Conservation (phyloP, 1,140 invertebrate species). For the Harlomillsia oculata region DNA sequence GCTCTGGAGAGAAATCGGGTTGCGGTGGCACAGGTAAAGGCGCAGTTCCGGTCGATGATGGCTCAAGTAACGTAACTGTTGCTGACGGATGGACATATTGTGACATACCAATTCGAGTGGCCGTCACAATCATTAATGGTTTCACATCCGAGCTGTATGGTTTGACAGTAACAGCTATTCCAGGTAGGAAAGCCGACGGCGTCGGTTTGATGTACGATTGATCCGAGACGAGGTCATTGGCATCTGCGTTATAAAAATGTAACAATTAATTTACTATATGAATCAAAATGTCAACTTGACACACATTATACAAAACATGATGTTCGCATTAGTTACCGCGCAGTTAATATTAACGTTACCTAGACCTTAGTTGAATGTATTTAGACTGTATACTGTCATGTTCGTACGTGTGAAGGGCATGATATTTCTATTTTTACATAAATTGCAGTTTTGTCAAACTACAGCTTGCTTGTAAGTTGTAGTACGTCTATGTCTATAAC, state of each 20-base stretch:
- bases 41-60: neutral
- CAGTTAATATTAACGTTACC: no score
- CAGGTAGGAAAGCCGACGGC: neutral
- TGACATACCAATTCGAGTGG: constrained; percentile 17
- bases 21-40: neutral
- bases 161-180: neutral
- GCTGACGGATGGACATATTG: constrained; percentile 7
- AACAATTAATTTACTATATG: neutral
- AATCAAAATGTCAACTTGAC: neutral
- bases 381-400: no score
- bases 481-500: no score
- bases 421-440: no score
- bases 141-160: neutral
- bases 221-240: constrained; percentile 7
- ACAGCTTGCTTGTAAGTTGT: no score
- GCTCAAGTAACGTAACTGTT: neutral
- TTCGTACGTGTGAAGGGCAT: no score
- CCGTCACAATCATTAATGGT: constrained; percentile 20
- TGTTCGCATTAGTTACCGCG: no score
- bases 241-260: neutral
- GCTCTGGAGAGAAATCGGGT: neutral
- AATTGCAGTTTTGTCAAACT: no score
- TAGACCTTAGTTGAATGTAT: no score
- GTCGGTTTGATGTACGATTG: neutral
- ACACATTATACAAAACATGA: neutral